Base-by-base conservation (phyloP, 2,888 invertebrate genomes). In the Plemyria rubiginata region DNA sequence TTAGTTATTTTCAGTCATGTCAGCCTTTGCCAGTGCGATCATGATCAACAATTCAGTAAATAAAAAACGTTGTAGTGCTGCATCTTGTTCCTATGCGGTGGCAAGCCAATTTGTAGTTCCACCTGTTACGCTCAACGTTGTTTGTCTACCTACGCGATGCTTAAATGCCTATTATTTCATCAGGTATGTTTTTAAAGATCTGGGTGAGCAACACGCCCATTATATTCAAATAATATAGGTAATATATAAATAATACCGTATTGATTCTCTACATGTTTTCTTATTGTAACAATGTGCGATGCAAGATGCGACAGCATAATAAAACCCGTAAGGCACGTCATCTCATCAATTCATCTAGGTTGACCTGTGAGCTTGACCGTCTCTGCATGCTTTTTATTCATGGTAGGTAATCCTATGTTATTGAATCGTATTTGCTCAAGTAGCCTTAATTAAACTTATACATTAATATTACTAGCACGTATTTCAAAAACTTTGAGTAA, bases 51-150 rank as follows among this genome's bases (percentile, higher is more conserved):
- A 46, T 59, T 52, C 48, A 40, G 12, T 52, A 41, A 49, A 53
- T 38, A 54, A 43, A 22, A 49, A 53, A 54, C 15, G 8, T 8
- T 11, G n/a, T n/a, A 13, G 15, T 41, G 15, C 16, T 22, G 36
- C 40, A 29, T 50, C 5, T 12, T 29, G 3, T 50, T 15, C 11
- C 11, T 16, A 46, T 22, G 22, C n/a, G 6, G 45, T 46, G 36
- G 36, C 45, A 29, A 45, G 57, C 55, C 54, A 48, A 51, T 56
- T 53, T 38, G 48, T 54, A 62, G 70, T 65, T 69, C 72, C 79
- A 81, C 82, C 82, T 82, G 81, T 83, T 81, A 83, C 81, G 66
- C 77, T 66, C 62, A 49, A 59, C 43, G 56, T 22, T 65, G 64
- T 64, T 64, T 45, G 50, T 54, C 55, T 41, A 53, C 49, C 55